Base-by-base conservation (phyloP, 2,797 vertebrate genomes). In the Spatula versicolor region DNA sequence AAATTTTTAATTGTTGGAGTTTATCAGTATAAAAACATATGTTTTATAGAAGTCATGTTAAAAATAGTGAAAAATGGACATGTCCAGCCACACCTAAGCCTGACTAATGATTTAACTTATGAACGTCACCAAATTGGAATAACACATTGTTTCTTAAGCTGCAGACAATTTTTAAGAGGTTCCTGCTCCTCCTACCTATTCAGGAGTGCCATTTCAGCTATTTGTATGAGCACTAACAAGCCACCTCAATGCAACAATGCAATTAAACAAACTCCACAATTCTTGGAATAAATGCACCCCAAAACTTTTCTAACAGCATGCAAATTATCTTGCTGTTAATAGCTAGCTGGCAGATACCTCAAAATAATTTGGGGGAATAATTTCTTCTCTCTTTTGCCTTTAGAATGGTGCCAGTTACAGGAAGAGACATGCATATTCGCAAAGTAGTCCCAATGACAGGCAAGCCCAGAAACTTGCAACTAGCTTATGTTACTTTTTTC, bases 261-360 rank as follows among this genome's bases (percentile, higher is more conserved):
- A 22, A 69, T 22, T 25, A 1, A 4, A 3, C 2, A 62, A 9
- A 25, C 9, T n/a, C 9, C 31, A 48, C 31, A 45, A 1, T 43
- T 56, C 25, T 67, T 73, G 15, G 21, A 67, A 63, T 13, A 52
- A 3, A 52, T 28, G 28, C 26, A 52, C 15, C 50, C 50, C 50
- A 28, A 0, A 13, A 59, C 7, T 4, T 2, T 45, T 77, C 45
- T 59, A 80, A 71, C 13, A 64, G 33, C 19, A 58, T 6, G 8
- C 7, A 59, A 59, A 14, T 31, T 66, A 35, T 28, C 52, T 52
- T 73, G 16, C 31, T 86, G 43, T n/a, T 59, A 79, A 50, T 59
- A 59, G 50, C 19, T 69, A 81, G 17, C 21, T 43, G 48, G 11
- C 19, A 88, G 8, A 10, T 69, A 17, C 41, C 46, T 81, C 66